Conservation (phyloP, 1,140 invertebrate species). For the Leptoteleia sp. region DNA sequence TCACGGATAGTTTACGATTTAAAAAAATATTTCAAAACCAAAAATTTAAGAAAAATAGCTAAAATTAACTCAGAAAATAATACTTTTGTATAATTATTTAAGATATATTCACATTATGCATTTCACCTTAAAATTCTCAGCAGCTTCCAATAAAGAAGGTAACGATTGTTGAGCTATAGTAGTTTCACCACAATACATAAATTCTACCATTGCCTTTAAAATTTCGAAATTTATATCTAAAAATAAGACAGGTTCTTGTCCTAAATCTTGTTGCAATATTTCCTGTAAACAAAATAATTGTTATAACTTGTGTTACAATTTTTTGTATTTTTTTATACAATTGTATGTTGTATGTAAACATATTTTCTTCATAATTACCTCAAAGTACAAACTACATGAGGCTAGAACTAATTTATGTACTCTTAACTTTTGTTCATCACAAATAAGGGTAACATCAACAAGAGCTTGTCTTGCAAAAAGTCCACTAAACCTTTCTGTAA, state of each 20-base stretch:
- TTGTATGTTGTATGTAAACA: conserved; percentile 50
- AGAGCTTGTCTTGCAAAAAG: conserved; percentile 83
- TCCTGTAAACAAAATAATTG: conserved; percentile 77
- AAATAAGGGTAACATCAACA: conserved; percentile 83
- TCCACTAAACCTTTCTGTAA: conserved; percentile 82
- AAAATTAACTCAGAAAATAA: too few relatives aligned
- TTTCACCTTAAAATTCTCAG: conserved; percentile 82
- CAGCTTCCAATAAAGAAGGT: conserved; percentile 80
- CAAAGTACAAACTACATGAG: conserved; percentile 85
- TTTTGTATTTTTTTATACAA: too few relatives aligned
- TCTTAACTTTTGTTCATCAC: conserved; percentile 83
- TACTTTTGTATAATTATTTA: too few relatives aligned
- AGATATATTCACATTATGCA: too few relatives aligned
- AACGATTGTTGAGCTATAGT: conserved; percentile 82
- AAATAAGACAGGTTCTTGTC: conserved; percentile 82
- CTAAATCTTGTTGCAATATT: conserved; percentile 79
- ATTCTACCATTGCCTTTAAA: conserved; percentile 83
- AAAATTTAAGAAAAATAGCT: too few relatives aligned
- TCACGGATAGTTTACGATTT: too few relatives aligned
- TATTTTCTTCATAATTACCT: conserved; percentile 70
- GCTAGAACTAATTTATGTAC: conserved; percentile 84
- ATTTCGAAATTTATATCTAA: conserved; percentile 83
- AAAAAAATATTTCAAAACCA: too few relatives aligned
- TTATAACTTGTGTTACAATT: too few relatives aligned
- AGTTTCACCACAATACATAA: conserved; percentile 84